A percentile compares a stretch with the other conserved stretches of the same genome.
phyloP scores from a whole-genome alignment of 2,113 vertebrate species.

The Nothobranchius furzeri region DNA sequence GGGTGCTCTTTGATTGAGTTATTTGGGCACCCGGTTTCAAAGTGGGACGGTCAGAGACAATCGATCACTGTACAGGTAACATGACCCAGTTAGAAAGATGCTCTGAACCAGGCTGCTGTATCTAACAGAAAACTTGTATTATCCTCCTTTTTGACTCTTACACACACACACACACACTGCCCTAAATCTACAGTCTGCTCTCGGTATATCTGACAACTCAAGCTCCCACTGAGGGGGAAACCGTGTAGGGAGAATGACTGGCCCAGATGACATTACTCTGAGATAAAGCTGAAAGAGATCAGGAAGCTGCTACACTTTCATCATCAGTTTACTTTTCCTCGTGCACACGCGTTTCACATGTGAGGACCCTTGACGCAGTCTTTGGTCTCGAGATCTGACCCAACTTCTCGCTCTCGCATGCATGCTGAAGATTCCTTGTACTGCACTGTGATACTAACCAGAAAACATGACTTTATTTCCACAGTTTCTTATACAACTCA shows the following conservation, averaged over 20 bases:
- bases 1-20: slow-evolving; percentile 63
- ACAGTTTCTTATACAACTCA: slow-evolving; percentile 3
- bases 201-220: slow-evolving; percentile 53
- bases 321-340: slow-evolving; percentile 27
- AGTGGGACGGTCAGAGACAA: slow-evolving; percentile 48
- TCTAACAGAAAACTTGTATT: slow-evolving; percentile 44
- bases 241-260: slow-evolving; percentile 41
- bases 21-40: slow-evolving; percentile 57
- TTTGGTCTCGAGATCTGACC: slow-evolving; percentile 5
- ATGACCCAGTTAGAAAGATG: slow-evolving; percentile 58
- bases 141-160: slow-evolving; percentile 5
- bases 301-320: slow-evolving; percentile 44
- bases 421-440: neutral
- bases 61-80: slow-evolving; percentile 62
- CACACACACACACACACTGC: slow-evolving; percentile 19
- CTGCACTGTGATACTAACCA: slow-evolving; percentile 24
- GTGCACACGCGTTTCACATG: slow-evolving; percentile 16
- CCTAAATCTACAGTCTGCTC: slow-evolving; percentile 53
- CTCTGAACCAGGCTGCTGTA: slow-evolving; percentile 20
- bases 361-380: slow-evolving; percentile 19
- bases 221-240: slow-evolving; percentile 36
- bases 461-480: slow-evolving; percentile 4
- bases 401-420: neutral
- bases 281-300: slow-evolving; percentile 36
- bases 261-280: slow-evolving; percentile 59